Evolutionary conservation across 1,140 invertebrate genomes (phyloP).

Genomic region (Drosophila virilis): DNA sequence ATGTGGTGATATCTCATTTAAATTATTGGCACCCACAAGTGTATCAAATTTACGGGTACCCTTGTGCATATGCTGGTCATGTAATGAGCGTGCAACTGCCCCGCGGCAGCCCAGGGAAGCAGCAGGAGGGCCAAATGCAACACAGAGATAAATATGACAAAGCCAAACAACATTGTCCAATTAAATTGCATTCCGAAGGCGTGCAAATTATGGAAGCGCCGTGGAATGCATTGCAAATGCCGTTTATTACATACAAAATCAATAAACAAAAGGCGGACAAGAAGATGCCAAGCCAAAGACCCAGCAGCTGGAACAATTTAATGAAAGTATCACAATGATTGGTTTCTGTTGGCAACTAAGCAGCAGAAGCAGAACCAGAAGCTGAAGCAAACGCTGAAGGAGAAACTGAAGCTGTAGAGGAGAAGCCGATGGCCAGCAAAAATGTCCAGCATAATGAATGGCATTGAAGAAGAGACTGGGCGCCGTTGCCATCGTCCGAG

Average conservation of each 20-base stretch:
- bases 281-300: constrained; percentile 24
- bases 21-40: constrained; percentile 74
- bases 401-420: neutral
- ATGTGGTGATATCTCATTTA: constrained; percentile 57
- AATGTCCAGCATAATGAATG: constrained; percentile 81
- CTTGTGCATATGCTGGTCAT: constrained; percentile 35
- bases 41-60: constrained; percentile 75
- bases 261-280: constrained; percentile 52
- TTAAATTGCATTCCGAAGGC: constrained; percentile 70
- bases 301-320: constrained; percentile 57
- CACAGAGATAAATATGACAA: constrained; percentile 61
- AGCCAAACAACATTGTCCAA: constrained; percentile 70
- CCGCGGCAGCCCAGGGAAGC: neutral
- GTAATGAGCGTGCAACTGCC: constrained; percentile 39
- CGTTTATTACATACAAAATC: constrained; percentile 76
- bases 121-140: constrained; percentile 39
- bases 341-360: constrained; percentile 77
- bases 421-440: constrained; percentile 57
- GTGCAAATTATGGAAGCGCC: constrained; percentile 62
- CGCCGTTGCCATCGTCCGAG: constrained; percentile 63
- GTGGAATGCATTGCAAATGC: constrained; percentile 42
- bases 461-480: constrained; percentile 77
- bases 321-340: constrained; percentile 83
- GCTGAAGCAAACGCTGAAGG: neutral
- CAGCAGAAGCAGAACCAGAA: constrained; percentile 29